phyloP scores from a whole-genome alignment of 2,888 invertebrate genomes.

The Harmothoe impar region DNA sequence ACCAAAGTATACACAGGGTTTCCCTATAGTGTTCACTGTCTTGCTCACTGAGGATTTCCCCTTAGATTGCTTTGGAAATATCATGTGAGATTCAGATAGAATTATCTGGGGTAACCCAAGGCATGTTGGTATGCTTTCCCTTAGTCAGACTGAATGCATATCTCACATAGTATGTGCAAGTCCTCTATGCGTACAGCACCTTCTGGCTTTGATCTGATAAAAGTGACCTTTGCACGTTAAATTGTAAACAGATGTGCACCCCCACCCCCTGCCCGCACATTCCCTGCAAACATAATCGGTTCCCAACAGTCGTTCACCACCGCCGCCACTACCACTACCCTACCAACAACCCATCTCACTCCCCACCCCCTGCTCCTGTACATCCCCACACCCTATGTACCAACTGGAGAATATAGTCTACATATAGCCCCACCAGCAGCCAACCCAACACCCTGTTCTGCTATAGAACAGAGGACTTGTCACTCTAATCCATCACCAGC shows the following conservation, averaged over 20 bases:
- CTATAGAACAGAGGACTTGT: no score
- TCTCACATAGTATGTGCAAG: constrained; percentile 3
- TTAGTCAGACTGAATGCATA: not conserved
- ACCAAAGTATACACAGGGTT: not conserved
- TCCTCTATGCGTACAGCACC: not conserved
- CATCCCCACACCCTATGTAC: not conserved
- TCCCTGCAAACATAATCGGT: constrained; percentile 36
- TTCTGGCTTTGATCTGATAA: constrained; percentile 53
- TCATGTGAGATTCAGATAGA: not conserved
- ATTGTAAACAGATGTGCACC: constrained; percentile 44
- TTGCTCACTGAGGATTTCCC: not conserved
- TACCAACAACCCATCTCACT: not conserved
- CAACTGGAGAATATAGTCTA: not conserved
- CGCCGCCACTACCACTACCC: not conserved
- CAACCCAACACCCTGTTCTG: no score
- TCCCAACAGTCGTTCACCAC: constrained; percentile 21
- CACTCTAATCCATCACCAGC: no score
- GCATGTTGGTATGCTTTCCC: constrained; percentile 2
- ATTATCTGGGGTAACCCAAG: not conserved
- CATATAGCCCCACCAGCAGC: not conserved
- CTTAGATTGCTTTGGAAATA: not conserved
- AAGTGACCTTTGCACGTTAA: constrained; percentile 39
- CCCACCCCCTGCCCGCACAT: not conserved
- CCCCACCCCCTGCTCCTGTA: not conserved
- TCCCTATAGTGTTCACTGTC: not conserved